Percentiles rank a stretch among this genome's conserved stretches.
Evolutionary conservation across 2,113 vertebrate species (phyloP).

Genomic region (Phaethon lepturus): DNA sequence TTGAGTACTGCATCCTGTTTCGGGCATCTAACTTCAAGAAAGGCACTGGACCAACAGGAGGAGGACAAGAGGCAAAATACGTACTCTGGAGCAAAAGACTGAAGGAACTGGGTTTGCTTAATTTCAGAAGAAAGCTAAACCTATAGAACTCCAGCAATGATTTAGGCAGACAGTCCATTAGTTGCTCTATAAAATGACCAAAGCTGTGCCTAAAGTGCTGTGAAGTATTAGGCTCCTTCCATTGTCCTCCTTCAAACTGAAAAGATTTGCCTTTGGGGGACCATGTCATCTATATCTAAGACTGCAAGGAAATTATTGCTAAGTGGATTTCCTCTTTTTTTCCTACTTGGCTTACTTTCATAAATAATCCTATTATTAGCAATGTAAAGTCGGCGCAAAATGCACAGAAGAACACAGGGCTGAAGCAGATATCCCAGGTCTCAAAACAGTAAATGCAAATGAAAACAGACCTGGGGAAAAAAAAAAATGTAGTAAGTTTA

Average conservation of each 20-base stretch:
- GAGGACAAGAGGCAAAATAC: background rate
- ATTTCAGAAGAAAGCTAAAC: background rate
- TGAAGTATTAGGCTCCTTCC: background rate
- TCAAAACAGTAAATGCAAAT: background rate
- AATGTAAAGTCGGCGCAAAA: background rate
- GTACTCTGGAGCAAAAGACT: background rate
- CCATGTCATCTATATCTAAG: background rate
- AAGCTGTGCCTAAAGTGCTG: background rate
- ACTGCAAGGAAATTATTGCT: background rate
- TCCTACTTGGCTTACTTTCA: background rate
- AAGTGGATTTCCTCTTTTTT: background rate
- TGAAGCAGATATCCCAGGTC: background rate
- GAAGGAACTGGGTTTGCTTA: background rate
- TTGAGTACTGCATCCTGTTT: background rate
- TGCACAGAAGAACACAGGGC: background rate
- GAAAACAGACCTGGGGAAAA: background rate
- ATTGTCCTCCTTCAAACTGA: background rate
- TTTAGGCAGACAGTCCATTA: background rate
- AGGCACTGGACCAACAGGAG: background rate
- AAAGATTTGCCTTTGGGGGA: background rate
- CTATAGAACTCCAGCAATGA: background rate
- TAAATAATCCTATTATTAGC: background rate
- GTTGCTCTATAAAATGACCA: background rate
- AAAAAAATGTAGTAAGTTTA: background rate
- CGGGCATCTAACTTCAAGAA: background rate